phyloP scores from a whole-genome alignment of 2,797 vertebrate species.

The Chelon labrosus region DNA sequence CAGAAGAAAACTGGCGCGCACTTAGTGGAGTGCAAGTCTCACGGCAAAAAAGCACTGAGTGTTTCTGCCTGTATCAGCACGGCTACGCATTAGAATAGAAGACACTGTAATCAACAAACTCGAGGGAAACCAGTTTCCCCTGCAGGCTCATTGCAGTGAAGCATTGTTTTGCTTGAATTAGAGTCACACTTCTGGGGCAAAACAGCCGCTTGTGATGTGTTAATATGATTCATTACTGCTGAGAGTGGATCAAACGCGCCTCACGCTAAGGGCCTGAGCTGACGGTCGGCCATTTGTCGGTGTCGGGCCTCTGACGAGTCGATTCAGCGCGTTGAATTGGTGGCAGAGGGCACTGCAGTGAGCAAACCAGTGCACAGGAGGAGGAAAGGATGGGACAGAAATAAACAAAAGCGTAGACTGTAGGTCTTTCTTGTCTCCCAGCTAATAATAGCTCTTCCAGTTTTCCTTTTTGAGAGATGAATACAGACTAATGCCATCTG shows the following conservation, averaged over 20 bases:
- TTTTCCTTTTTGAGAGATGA: too few species aligned
- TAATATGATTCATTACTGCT: conserved; percentile 50
- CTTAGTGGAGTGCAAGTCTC: conserved; percentile 35
- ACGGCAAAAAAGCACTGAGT: neutral
- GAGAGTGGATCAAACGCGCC: conserved; percentile 37
- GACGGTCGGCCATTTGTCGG: too few species aligned
- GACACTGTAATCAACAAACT: conserved; percentile 46
- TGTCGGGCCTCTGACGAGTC: too few species aligned
- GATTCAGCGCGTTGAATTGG: too few species aligned
- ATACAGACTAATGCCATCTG: too few species aligned
- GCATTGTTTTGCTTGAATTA: conserved; percentile 51
- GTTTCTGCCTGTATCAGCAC: conserved; percentile 53
- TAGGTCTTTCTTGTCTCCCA: too few species aligned
- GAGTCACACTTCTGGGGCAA: conserved; percentile 17
- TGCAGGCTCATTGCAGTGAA: conserved; percentile 36
- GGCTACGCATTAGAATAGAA: conserved; percentile 43
- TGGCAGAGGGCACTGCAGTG: too few species aligned
- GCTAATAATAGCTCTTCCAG: too few species aligned
- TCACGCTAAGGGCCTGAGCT: neutral
- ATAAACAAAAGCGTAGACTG: too few species aligned
- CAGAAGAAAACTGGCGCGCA: conserved; percentile 29
- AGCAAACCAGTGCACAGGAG: too few species aligned
- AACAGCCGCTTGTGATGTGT: conserved; percentile 36
- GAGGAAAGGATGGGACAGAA: too few species aligned
- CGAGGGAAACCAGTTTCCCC: conserved; percentile 36